phyloP scores from a whole-genome alignment of 1,140 invertebrate genomes.

The Plodia interpunctella region DNA sequence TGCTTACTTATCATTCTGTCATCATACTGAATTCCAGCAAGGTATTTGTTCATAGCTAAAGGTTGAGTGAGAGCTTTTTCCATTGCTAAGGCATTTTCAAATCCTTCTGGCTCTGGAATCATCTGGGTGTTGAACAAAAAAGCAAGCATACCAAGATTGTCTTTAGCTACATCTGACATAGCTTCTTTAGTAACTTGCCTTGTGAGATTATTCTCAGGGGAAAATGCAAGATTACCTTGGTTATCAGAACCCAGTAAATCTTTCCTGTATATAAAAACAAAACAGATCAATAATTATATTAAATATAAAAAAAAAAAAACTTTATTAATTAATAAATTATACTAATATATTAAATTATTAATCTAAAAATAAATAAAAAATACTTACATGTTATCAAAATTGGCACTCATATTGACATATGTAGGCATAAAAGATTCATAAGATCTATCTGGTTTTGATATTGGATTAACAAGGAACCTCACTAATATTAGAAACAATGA shows the following conservation, averaged over 20 bases:
- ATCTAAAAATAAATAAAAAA: constrained; percentile 3
- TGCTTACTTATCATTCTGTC: constrained; percentile 70
- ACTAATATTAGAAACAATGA: constrained; percentile 83
- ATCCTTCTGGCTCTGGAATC: constrained; percentile 61
- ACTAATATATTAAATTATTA: no score
- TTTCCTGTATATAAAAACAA: constrained; percentile 39
- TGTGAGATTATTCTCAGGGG: constrained; percentile 59
- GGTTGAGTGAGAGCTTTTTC: constrained; percentile 61
- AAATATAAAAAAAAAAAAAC: no score
- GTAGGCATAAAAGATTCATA: constrained; percentile 62
- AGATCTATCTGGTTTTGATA: constrained; percentile 51
- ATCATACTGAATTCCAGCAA: constrained; percentile 77
- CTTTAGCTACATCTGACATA: constrained; percentile 59
- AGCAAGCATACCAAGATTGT: constrained; percentile 57
- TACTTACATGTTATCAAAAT: constrained; percentile 53
- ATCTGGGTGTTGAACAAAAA: constrained; percentile 56
- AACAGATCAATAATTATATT: constrained; percentile 5
- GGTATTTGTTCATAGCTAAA: constrained; percentile 63
- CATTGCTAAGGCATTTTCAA: constrained; percentile 54
- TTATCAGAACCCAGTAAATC: constrained; percentile 50
- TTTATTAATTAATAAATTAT: no score
- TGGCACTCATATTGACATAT: constrained; percentile 59
- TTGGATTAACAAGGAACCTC: constrained; percentile 77
- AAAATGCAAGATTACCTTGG: constrained; percentile 64
- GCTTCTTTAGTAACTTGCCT: constrained; percentile 59